Evolutionary conservation across 2,797 vertebrate genomes (phyloP).

Genomic region (Sus cebifrons): DNA sequence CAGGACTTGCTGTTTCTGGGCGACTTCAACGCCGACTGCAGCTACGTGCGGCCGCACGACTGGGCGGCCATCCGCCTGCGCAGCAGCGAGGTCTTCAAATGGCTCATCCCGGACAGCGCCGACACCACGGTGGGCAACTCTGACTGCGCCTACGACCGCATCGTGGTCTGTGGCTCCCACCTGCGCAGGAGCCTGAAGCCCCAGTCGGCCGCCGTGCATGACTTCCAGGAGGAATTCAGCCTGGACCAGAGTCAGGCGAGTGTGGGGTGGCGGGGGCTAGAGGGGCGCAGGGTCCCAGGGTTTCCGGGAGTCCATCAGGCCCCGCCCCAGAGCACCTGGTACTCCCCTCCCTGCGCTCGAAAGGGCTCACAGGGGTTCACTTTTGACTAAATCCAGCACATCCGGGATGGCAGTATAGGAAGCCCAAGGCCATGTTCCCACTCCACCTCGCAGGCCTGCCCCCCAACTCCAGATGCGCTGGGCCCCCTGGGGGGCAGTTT

Average conservation of each 20-base stretch:
- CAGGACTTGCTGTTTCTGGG: constrained; percentile 96
- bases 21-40: constrained; percentile 95
- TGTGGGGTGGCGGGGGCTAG: rapidly evolving
- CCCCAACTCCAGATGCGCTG: background rate
- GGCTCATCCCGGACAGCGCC: constrained; percentile 92
- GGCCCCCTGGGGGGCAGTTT: background rate
- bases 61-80: constrained; percentile 94
- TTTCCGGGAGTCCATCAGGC: rapidly evolving
- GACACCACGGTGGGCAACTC: constrained; percentile 95
- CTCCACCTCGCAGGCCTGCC: background rate
- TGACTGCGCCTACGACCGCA: constrained; percentile 95
- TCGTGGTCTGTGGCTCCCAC: constrained; percentile 92
- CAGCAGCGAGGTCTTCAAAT: constrained; percentile 93
- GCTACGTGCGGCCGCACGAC: constrained; percentile 90
- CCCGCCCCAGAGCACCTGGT: background rate
- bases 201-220: constrained; percentile 90
- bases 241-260: constrained; percentile 92
- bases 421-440: background rate
- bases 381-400: background rate
- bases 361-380: background rate
- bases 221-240: constrained; percentile 91
- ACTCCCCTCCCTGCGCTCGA: background rate
- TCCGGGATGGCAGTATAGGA: background rate
- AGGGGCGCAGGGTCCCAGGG: background rate
- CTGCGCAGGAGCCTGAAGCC: constrained; percentile 90